Evolutionary conservation across 2,113 vertebrate species (phyloP).

Genomic region (Lycaon pictus): DNA sequence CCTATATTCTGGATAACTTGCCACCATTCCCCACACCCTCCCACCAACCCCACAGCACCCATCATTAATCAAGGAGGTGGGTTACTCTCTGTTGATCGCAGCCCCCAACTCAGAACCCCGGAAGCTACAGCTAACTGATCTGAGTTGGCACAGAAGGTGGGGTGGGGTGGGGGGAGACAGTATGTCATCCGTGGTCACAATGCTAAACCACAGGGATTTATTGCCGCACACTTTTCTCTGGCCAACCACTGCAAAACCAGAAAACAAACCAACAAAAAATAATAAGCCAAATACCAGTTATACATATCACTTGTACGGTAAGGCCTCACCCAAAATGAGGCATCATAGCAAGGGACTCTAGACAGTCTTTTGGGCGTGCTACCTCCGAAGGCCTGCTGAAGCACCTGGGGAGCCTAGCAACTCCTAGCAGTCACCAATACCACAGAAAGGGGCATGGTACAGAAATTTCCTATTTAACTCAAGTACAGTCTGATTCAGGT

Average conservation of each 20-base stretch:
- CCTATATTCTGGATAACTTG: not conserved
- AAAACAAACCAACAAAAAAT: not conserved
- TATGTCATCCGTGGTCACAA: not conserved
- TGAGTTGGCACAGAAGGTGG: not conserved
- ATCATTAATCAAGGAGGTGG: not conserved
- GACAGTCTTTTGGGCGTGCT: not conserved
- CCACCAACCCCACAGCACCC: not conserved
- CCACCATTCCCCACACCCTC: not conserved
- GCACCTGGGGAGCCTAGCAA: not conserved
- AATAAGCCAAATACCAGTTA: not conserved
- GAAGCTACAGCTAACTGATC: not conserved
- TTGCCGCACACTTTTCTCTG: not conserved
- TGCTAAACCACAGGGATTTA: not conserved
- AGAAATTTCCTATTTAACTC: not conserved
- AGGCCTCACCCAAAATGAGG: not conserved
- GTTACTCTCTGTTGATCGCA: not conserved
- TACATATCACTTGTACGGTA: not conserved
- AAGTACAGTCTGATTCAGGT: not conserved
- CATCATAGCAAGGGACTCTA: not conserved
- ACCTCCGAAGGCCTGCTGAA: not conserved
- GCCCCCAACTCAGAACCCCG: slow-evolving; percentile 29
- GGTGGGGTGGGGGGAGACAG: not conserved
- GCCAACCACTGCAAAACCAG: not conserved
- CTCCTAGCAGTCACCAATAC: not conserved
- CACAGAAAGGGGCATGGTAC: not conserved